Conservation (phyloP, 2,113 vertebrate species). For the Crotalus viridis region DNA sequence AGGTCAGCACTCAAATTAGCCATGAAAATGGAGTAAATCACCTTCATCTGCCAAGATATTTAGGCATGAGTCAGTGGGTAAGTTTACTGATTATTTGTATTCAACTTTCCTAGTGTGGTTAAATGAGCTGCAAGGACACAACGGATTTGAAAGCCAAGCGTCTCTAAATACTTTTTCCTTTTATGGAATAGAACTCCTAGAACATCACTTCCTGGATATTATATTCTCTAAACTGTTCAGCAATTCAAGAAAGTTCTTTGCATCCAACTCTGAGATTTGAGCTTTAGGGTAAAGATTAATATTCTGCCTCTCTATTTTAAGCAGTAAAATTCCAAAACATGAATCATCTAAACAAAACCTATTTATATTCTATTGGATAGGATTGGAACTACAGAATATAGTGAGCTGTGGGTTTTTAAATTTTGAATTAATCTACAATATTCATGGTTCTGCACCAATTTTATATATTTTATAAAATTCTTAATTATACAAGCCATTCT, state of each 20-base stretch:
- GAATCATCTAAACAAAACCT: slow-evolving; percentile 51
- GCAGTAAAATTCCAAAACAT: slow-evolving; percentile 67
- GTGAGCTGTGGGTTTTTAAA: not conserved
- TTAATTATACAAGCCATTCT: slow-evolving; percentile 9
- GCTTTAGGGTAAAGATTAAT: slow-evolving; percentile 49
- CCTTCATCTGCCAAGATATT: slow-evolving; percentile 20
- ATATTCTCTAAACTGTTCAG: slow-evolving; percentile 65
- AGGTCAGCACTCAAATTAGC: slow-evolving; percentile 38
- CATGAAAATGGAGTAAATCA: slow-evolving; percentile 46
- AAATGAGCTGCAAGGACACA: slow-evolving; percentile 61
- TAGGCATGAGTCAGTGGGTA: slow-evolving; percentile 55
- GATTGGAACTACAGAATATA: slow-evolving; percentile 50
- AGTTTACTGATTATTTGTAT: slow-evolving; percentile 50
- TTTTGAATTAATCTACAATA: slow-evolving; percentile 1
- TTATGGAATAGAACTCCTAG: slow-evolving; percentile 73
- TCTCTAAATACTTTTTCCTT: slow-evolving; percentile 78
- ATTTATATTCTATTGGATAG: slow-evolving; percentile 30
- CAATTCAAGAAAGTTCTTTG: slow-evolving; percentile 60
- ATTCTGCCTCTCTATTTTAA: slow-evolving; percentile 74
- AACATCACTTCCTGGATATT: slow-evolving; percentile 73
- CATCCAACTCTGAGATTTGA: slow-evolving; percentile 68
- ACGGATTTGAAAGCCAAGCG: slow-evolving; percentile 53
- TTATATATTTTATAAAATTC: not conserved
- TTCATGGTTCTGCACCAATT: not conserved
- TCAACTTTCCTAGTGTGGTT: slow-evolving; percentile 57